A percentile compares a stretch with the other conserved stretches of the same genome.
Evolutionary conservation across 2,888 invertebrate genomes (phyloP).

Genomic region (Ptychoptera albimana): DNA sequence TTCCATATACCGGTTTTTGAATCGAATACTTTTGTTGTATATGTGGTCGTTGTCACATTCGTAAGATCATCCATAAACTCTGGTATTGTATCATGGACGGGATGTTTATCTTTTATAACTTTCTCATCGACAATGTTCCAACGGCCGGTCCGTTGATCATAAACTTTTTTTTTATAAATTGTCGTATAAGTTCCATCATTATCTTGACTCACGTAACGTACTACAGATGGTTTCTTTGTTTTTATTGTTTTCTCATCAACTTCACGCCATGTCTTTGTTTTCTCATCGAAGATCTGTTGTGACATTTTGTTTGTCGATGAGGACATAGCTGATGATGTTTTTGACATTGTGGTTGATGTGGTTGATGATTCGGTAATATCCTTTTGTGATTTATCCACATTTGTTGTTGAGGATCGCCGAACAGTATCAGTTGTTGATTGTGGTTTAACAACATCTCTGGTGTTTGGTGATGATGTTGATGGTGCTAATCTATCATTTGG

Average conservation of each 20-base stretch:
- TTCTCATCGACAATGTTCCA: conserved; percentile 36
- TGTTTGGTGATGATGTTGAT: background rate
- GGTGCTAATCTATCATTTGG: background rate
- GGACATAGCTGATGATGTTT: conserved; percentile 1
- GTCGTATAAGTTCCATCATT: conserved; percentile 28
- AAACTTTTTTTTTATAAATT: conserved; percentile 30
- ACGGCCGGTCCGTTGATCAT: conserved; percentile 26
- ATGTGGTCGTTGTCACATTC: conserved; percentile 30
- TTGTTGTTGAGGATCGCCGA: background rate
- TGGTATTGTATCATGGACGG: conserved; percentile 20
- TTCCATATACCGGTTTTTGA: conserved; percentile 30
- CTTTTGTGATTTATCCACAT: conserved; percentile 2
- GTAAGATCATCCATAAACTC: conserved; percentile 32
- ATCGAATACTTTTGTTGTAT: conserved; percentile 30
- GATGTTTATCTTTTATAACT: conserved; percentile 30
- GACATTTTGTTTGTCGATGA: conserved; percentile 6
- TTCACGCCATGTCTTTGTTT: conserved; percentile 28
- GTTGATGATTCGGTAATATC: conserved; percentile 6
- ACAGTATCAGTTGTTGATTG: background rate
- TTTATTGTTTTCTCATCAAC: conserved; percentile 19
- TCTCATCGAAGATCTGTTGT: conserved; percentile 27
- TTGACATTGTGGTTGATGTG: conserved; percentile 2
- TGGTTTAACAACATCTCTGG: conserved; percentile 1
- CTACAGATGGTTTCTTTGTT: conserved; percentile 19
- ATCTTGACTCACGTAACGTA: conserved; percentile 29